Percentiles rank a stretch among this genome's conserved stretches.
Evolutionary conservation across 2,797 vertebrate genomes (phyloP).

Genomic region (Urosaurus nigricauda): DNA sequence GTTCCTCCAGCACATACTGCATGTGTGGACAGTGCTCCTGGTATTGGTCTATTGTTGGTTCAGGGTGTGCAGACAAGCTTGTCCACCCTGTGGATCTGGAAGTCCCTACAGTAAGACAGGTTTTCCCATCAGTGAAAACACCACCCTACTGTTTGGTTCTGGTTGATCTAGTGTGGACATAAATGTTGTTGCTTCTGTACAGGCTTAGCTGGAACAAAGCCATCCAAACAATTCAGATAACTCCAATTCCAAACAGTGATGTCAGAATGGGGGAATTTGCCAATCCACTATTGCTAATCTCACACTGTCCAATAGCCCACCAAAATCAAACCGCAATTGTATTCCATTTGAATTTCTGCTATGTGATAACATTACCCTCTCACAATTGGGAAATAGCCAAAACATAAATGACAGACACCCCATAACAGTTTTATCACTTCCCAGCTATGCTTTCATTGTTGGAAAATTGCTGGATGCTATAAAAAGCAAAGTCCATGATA

Average conservation of each 20-base stretch:
- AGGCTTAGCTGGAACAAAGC: neutral
- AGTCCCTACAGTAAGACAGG: no score
- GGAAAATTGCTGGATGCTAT: conserved; percentile 10
- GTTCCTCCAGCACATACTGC: no score
- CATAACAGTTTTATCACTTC: neutral
- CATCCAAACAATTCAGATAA: neutral
- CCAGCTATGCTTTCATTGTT: neutral
- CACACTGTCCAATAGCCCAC: neutral
- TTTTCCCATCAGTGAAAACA: no score
- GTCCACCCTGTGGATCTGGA: no score
- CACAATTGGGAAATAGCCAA: neutral
- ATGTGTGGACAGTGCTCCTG: no score
- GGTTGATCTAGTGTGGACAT: neutral
- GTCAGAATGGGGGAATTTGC: neutral
- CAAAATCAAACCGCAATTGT: neutral
- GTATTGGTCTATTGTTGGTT: no score
- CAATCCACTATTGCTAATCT: neutral
- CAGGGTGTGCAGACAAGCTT: no score
- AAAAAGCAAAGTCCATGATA: conserved; percentile 23
- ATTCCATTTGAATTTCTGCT: neutral
- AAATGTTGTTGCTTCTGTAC: neutral
- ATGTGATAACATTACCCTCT: neutral
- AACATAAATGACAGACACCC: neutral
- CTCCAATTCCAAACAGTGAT: neutral
- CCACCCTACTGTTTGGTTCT: neutral